A percentile compares a stretch with the other conserved stretches of the same genome.
These are phyloP conservation scores for Cryptoblepharus egeriae DNA, from an alignment of 2,797 vertebrate genomes.

Conservation along the genomic window DNA sequence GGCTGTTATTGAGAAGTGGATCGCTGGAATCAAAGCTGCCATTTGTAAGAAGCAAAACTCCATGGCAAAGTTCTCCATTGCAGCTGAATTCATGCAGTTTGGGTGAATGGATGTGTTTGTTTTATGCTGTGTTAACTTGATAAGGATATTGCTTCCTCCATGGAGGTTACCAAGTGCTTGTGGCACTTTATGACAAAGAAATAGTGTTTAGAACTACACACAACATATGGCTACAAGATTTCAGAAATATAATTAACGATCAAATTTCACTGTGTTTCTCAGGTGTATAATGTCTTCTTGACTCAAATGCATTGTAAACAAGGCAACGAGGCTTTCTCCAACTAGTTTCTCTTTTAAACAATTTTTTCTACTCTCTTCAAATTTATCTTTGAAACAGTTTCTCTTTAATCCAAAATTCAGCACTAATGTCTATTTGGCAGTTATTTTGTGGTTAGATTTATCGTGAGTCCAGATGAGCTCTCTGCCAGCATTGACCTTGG, in stretches of 20 bases:
- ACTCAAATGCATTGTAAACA: too few species aligned
- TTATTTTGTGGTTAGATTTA: background rate
- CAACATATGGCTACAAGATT: slow-evolving; percentile 10
- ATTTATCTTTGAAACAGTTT: background rate
- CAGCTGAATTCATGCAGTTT: background rate
- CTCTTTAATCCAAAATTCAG: background rate
- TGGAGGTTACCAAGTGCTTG: background rate
- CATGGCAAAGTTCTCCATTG: background rate
- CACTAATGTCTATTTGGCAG: background rate
- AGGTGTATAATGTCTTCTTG: background rate
- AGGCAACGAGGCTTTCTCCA: background rate
- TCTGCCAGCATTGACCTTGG: background rate
- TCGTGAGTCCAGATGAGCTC: background rate
- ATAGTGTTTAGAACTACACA: background rate
- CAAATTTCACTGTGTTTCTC: background rate
- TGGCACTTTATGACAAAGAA: background rate
- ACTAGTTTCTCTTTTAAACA: background rate
- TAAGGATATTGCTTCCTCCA: background rate
- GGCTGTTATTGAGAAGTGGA: background rate
- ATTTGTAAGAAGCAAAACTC: background rate
- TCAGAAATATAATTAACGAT: background rate
- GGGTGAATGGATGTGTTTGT: background rate
- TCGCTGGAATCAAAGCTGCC: background rate
- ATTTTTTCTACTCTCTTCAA: background rate
- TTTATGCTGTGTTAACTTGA: background rate